Base-by-base conservation (phyloP, 2,888 invertebrate species). In the Cheilosia impressa region DNA sequence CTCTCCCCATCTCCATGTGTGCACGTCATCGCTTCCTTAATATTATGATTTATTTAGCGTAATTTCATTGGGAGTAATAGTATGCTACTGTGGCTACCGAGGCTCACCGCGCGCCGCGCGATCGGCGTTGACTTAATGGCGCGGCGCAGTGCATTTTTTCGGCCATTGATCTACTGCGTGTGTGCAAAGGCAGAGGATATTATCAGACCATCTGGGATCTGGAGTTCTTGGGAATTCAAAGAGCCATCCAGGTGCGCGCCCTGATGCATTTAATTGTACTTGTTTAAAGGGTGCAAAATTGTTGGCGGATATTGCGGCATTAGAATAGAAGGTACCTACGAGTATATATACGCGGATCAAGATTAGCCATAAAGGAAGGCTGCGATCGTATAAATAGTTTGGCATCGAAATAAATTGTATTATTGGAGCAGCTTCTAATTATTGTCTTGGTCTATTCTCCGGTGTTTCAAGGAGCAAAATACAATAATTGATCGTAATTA, bases 21-120 rank as follows among this genome's bases (percentile, higher is more conserved):
- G 57, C n/a, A 65, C 71, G 69, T 79, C 84, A 75, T 15, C 55
- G 75, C 60, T 75, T 80, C 69, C 69, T 75, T 80, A 80, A 80
- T 80, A 75, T 84, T 84, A 84, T 80, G 84, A 72, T 72, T 72
- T 62, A 72, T 62, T 53, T 72, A 53, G 31, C 31, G 72, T 62
- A 75, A 79, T 79, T 79, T 58, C 57, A 50, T 75, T 60, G 73
- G 63, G 63, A 73, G 57, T 73, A 63, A 68, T 55, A 41, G 77
- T 34, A 53, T 60, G 83, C 69, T 84, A 71, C 83, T 52, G 79
- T 57, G 50, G 60, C 77, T 77, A 62, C 76, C 22, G 76, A 31
- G 43, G 55, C 27, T 31, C 34, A n/a, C 57, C 22, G 55, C 43
- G 55, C 6, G n/a, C n/a, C n/a, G n/a, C n/a, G n/a, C 17, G 22